Evolutionary conservation across 2,797 vertebrate genomes (phyloP).

Genomic region (Ctenopoma kingsleyae): DNA sequence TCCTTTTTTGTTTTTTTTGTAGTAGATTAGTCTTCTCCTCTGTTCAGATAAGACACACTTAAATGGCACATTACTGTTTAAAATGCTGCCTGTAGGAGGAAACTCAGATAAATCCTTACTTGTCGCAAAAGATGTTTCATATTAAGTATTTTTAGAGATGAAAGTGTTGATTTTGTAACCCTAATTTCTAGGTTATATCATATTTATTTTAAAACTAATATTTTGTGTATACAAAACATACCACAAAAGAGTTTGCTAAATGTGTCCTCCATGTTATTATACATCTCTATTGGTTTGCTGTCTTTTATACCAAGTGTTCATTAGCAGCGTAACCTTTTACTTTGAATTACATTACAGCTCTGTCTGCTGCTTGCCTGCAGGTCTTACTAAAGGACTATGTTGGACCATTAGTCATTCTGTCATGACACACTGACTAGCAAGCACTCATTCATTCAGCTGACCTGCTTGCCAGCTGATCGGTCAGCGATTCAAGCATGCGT

Average conservation of each 20-base stretch:
- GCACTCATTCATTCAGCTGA: conserved; percentile 28
- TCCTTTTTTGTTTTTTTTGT: not conserved
- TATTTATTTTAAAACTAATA: conserved; percentile 2
- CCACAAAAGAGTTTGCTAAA: not conserved
- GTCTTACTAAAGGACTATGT: conserved; percentile 25
- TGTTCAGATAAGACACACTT: not conserved
- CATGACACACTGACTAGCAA: conserved; percentile 6
- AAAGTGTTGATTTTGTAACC: not conserved
- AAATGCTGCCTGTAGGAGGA: not conserved
- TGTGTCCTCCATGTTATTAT: not conserved
- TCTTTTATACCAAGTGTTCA: conserved; percentile 32
- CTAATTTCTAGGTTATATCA: not conserved
- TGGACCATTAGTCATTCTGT: conserved; percentile 51
- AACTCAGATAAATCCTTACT: not conserved
- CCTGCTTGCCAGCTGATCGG: conserved; percentile 6
- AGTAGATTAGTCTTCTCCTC: not conserved
- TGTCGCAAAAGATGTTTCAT: not conserved
- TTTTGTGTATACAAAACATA: not conserved
- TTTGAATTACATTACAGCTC: conserved; percentile 52
- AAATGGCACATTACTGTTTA: not conserved
- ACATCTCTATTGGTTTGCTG: conserved; percentile 13
- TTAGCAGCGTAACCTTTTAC: conserved; percentile 59
- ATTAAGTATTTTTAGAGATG: not conserved
- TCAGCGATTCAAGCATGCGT: conserved; percentile 30
- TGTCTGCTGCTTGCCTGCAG: conserved; percentile 31